These are phyloP conservation scores for Cladorhizidae sp. DNA, from an alignment of 37 sponge, comb jelly and placozoan genomes.

Conservation along the genomic window DNA sequence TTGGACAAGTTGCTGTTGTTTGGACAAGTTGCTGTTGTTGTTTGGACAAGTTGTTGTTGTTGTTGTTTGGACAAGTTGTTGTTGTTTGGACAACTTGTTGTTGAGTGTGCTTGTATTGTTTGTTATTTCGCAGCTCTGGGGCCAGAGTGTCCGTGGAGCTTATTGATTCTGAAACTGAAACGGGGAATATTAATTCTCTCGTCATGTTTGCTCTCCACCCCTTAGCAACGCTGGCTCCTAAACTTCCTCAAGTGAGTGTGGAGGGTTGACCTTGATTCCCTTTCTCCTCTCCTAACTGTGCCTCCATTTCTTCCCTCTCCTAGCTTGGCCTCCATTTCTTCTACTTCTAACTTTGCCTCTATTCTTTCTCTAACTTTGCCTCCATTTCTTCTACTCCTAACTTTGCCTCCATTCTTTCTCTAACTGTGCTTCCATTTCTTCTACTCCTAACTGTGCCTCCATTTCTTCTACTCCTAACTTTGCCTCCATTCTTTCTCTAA, in stretches of 20 bases:
- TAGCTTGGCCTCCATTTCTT: too few species aligned
- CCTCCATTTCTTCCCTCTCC: not conserved
- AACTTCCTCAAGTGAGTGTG: slow-evolving; percentile 47
- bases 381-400: too few species aligned
- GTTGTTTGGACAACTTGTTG: not conserved
- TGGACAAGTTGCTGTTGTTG: too few species aligned
- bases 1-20: too few species aligned
- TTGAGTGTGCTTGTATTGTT: not conserved
- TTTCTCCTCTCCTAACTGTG: not conserved
- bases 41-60: too few species aligned
- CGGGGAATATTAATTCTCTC: slow-evolving; percentile 48
- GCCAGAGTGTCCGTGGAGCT: slow-evolving; percentile 51
- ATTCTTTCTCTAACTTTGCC: too few species aligned
- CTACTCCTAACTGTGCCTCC: not conserved
- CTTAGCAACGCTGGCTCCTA: slow-evolving; percentile 32
- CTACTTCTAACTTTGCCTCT: too few species aligned
- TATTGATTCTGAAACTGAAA: slow-evolving; percentile 22
- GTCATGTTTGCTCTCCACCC: slow-evolving; percentile 39
- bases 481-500: not conserved
- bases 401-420: not conserved
- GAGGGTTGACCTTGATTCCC: not conserved
- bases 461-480: too few species aligned
- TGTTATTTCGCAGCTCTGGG: slow-evolving; percentile 26
- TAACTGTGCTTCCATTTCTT: too few species aligned
- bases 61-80: slow-evolving; percentile 1